Percentiles rank a stretch among this genome's conserved stretches.
These are phyloP conservation scores for Apamea epomidion DNA, from an alignment of 2,888 invertebrate genomes.

Conservation along the genomic window DNA sequence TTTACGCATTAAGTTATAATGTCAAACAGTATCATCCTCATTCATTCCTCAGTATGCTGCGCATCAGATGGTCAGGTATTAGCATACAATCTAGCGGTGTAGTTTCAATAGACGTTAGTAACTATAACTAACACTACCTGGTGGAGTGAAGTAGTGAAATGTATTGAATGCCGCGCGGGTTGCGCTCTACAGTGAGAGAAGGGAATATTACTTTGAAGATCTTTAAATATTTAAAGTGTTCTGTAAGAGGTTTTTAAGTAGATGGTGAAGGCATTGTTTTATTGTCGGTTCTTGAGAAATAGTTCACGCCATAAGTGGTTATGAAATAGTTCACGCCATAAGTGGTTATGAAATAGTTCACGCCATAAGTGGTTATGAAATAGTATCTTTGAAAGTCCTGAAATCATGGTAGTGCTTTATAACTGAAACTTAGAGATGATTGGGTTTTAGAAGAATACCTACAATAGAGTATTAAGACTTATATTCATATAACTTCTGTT, in stretches of 20 bases:
- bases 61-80: constrained; percentile 57
- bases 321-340: neutral
- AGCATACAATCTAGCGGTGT: constrained; percentile 61
- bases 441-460: neutral
- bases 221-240: neutral
- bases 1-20: neutral
- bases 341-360: neutral
- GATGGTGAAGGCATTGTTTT: neutral
- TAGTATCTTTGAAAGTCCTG: neutral
- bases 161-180: constrained; percentile 63
- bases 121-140: constrained; percentile 58
- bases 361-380: neutral
- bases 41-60: constrained; percentile 1
- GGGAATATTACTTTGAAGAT: neutral
- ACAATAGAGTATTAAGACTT: neutral
- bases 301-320: neutral
- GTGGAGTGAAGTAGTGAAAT: constrained; percentile 67
- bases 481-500: neutral
- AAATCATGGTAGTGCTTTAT: neutral
- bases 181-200: constrained; percentile 50
- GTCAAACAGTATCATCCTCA: constrained; percentile 7
- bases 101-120: constrained; percentile 57
- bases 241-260: neutral
- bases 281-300: neutral
- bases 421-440: neutral